Evolutionary conservation across 1,140 invertebrate species (phyloP).

Genomic region (Globodera rostochiensis): DNA sequence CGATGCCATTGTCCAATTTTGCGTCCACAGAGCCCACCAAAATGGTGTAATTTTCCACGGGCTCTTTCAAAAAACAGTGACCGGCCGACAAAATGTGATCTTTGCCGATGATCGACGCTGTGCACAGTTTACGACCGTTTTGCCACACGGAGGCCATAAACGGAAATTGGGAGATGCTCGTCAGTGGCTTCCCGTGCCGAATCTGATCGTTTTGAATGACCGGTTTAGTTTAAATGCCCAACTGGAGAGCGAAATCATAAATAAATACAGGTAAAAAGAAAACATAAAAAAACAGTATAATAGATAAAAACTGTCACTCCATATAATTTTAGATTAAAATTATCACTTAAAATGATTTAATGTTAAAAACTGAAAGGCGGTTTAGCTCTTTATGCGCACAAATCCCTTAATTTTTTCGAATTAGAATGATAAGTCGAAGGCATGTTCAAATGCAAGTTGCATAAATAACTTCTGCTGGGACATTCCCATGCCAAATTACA

Average conservation of each 20-base stretch:
- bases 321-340: no score
- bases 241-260: background rate
- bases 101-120: slow-evolving; percentile 5
- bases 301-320: no score
- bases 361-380: background rate
- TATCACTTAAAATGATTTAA: no score
- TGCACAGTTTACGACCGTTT: slow-evolving; percentile 16
- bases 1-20: slow-evolving; percentile 3
- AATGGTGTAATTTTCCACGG: slow-evolving; percentile 4
- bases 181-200: background rate
- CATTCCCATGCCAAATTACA: no score
- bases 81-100: slow-evolving; percentile 18
- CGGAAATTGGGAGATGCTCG: slow-evolving; percentile 3
- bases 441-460: no score
- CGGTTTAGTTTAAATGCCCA: no score
- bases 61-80: slow-evolving; percentile 19
- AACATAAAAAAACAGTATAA: background rate
- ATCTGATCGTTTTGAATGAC: background rate
- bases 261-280: background rate
- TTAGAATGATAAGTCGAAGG: no score
- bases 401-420: no score
- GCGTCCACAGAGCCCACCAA: slow-evolving; percentile 18
- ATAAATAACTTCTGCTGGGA: no score
- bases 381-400: no score
- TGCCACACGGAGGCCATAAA: slow-evolving; percentile 22